Evolutionary conservation across 2,888 invertebrate genomes (phyloP).

Genomic region (Melieria crassipennis): DNA sequence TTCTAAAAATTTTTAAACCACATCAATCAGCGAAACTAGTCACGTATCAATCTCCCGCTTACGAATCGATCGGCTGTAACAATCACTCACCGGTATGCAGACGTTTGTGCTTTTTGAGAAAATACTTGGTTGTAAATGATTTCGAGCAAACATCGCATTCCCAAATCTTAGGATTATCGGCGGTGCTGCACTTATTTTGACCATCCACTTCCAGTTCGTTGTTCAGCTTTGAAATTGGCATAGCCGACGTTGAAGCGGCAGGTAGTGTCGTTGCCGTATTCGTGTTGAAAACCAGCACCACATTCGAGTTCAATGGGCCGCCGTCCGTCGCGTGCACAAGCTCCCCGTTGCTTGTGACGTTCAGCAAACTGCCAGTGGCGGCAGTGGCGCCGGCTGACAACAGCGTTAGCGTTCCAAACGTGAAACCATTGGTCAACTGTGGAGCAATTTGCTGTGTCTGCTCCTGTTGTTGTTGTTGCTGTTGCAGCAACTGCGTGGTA

Average conservation of each 20-base stretch:
- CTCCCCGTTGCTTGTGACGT: conserved; percentile 37
- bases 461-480: conserved; percentile 21
- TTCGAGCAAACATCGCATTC: conserved; percentile 86
- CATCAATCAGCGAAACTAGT: too few relatives aligned
- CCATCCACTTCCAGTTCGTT: conserved; percentile 7
- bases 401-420: conserved; percentile 24
- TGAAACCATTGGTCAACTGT: conserved; percentile 5
- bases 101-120: conserved; percentile 87
- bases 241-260: not conserved
- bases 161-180: conserved; percentile 79
- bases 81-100: conserved; percentile 77
- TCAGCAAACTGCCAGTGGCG: conserved; percentile 18
- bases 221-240: conserved; percentile 2
- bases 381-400: conserved; percentile 23
- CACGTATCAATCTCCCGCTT: not conserved
- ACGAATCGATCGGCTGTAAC: too few relatives aligned
- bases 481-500: conserved; percentile 35
- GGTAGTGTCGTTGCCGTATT: conserved; percentile 6
- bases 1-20: not conserved
- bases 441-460: not conserved
- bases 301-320: conserved; percentile 35
- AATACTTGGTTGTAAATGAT: conserved; percentile 89
- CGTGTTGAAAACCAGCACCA: conserved; percentile 41
- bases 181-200: conserved; percentile 14
- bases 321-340: conserved; percentile 30